These are phyloP conservation scores for Mechanitis messenoides DNA, from an alignment of 2,888 invertebrate genomes.

Conservation along the genomic window DNA sequence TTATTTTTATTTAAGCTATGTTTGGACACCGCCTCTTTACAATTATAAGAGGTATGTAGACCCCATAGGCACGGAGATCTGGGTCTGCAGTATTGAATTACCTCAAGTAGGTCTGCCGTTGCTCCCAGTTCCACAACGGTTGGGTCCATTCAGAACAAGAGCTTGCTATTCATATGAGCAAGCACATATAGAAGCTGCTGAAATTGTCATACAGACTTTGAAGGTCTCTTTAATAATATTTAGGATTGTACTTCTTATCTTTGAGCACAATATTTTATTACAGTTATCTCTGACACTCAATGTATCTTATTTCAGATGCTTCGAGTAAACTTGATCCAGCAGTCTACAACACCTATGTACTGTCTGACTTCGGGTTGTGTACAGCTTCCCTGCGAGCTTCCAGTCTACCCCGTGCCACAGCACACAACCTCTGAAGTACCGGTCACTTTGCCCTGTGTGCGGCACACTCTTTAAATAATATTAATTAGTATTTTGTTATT, in stretches of 20 bases:
- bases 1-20: constrained; percentile 44
- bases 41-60: constrained; percentile 52
- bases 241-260: background rate
- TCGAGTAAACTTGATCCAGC: constrained; percentile 44
- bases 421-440: constrained; percentile 41
- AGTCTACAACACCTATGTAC: constrained; percentile 42
- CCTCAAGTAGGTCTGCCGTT: constrained; percentile 57
- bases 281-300: too few species aligned
- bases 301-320: constrained; percentile 43
- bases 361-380: constrained; percentile 41
- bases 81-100: constrained; percentile 53
- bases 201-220: constrained; percentile 49
- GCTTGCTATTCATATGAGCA: constrained; percentile 48
- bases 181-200: constrained; percentile 58
- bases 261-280: too few species aligned
- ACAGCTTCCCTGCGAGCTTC: constrained; percentile 46
- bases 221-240: constrained; percentile 39
- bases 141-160: constrained; percentile 53
- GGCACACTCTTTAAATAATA: constrained; percentile 42
- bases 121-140: constrained; percentile 36
- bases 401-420: constrained; percentile 35
- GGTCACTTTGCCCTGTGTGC: constrained; percentile 36
- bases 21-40: constrained; percentile 57
- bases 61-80: constrained; percentile 43
- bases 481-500: background rate